These are phyloP conservation scores for Octomys mimax DNA, from an alignment of 2,797 vertebrate genomes.

Conservation along the genomic window DNA sequence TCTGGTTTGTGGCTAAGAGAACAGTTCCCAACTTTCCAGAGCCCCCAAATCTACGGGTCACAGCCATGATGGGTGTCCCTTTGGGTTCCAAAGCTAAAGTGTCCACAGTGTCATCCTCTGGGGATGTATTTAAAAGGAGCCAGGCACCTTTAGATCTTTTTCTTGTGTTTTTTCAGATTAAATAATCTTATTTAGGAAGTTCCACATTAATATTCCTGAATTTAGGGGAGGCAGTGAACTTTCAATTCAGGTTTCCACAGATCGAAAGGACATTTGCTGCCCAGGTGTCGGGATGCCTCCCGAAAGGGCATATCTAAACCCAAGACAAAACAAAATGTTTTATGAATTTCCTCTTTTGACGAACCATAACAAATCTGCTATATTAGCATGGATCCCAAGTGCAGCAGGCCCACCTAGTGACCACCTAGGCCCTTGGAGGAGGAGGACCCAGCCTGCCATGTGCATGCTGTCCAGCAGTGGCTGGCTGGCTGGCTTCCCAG, in stretches of 20 bases:
- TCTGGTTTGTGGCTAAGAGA: not conserved
- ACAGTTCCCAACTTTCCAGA: not conserved
- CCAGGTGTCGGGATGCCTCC: constrained; percentile 54
- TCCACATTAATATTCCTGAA: constrained; percentile 24
- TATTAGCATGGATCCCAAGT: constrained; percentile 38
- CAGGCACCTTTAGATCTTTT: not conserved
- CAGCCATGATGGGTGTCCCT: not conserved
- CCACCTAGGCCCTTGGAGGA: not conserved
- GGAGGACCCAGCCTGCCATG: not conserved
- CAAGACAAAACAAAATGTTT: constrained; percentile 72
- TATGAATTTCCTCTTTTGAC: constrained; percentile 73
- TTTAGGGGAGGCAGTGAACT: not conserved
- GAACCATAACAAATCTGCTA: constrained; percentile 72
- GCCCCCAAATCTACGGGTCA: not conserved
- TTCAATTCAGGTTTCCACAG: not conserved
- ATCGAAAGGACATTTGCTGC: not conserved
- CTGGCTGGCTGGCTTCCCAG: not conserved
- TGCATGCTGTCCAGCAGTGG: not conserved
- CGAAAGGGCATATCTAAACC: constrained; percentile 41
- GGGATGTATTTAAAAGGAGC: not conserved
- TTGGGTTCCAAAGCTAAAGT: not conserved
- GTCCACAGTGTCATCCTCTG: not conserved
- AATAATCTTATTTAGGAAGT: constrained; percentile 38
- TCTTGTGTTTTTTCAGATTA: constrained; percentile 7
- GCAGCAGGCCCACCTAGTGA: constrained; percentile 57